phyloP scores from a whole-genome alignment of 2,797 vertebrate genomes.

The Oryzias dopingdopingensis region DNA sequence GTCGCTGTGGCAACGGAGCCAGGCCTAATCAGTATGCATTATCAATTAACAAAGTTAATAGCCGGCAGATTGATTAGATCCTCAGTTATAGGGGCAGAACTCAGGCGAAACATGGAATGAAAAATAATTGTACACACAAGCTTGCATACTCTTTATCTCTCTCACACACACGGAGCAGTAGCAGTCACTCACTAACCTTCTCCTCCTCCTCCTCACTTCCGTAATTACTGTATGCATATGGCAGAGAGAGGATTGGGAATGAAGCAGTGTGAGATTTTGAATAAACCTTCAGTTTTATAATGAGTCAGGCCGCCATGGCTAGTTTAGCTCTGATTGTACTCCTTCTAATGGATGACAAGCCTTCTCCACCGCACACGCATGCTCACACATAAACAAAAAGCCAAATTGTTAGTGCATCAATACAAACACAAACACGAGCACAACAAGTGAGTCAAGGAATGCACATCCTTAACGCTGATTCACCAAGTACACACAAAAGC shows the following conservation, averaged over 20 bases:
- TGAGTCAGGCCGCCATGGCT: slow-evolving; percentile 82
- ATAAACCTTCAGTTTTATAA: slow-evolving; percentile 84
- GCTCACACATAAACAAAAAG: slow-evolving; percentile 20
- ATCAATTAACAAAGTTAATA: slow-evolving; percentile 99
- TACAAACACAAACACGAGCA: slow-evolving; percentile 33
- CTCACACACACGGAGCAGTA: slow-evolving; percentile 32
- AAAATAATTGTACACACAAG: slow-evolving; percentile 86
- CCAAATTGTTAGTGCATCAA: slow-evolving; percentile 22
- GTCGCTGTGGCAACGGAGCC: slow-evolving; percentile 98
- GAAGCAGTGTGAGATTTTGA: slow-evolving; percentile 83
- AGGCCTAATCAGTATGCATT: slow-evolving; percentile 99
- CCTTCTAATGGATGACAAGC: slow-evolving; percentile 79
- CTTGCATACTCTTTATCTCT: slow-evolving; percentile 35
- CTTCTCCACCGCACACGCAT: slow-evolving; percentile 38
- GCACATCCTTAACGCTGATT: slow-evolving; percentile 30
- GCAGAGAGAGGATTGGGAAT: slow-evolving; percentile 89
- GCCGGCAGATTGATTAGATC: slow-evolving; percentile 99
- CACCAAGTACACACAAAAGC: slow-evolving; percentile 3
- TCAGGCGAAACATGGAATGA: slow-evolving; percentile 98
- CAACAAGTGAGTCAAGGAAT: slow-evolving; percentile 26
- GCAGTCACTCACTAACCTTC: slow-evolving; percentile 78
- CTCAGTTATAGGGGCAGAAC: slow-evolving; percentile 99
- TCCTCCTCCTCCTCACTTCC: slow-evolving; percentile 85
- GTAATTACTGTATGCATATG: slow-evolving; percentile 97
- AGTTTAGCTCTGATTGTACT: slow-evolving; percentile 83